Percentiles rank a stretch among this genome's conserved stretches.
Evolutionary conservation across 1,140 invertebrate genomes (phyloP).

Genomic region (Chelonus insularis): DNA sequence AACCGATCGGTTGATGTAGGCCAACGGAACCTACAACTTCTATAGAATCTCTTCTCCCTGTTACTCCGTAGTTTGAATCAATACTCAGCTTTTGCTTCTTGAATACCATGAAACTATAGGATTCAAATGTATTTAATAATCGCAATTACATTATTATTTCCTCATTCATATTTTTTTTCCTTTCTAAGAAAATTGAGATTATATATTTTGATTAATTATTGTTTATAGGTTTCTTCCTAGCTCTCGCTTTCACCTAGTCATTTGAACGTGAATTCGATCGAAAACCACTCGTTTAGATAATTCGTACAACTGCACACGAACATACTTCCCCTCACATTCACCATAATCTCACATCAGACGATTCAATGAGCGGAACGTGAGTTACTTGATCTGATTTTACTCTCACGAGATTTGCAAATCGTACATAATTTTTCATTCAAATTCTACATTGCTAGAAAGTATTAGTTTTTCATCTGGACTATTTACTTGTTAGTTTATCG

Average conservation of each 20-base stretch:
- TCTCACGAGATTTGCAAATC: slow-evolving; percentile 8
- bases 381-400: slow-evolving; percentile 19
- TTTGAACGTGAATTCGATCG: slow-evolving; percentile 1
- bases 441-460: not conserved
- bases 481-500: too few species aligned
- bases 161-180: not conserved
- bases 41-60: slow-evolving; percentile 1
- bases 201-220: slow-evolving; percentile 7
- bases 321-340: slow-evolving; percentile 4
- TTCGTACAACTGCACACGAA: slow-evolving; percentile 5
- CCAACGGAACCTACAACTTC: slow-evolving; percentile 15
- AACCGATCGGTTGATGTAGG: slow-evolving; percentile 18
- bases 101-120: not conserved
- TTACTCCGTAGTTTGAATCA: slow-evolving; percentile 40
- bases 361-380: slow-evolving; percentile 23
- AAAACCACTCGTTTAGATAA: slow-evolving; percentile 9
- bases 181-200: not conserved
- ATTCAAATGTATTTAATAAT: not conserved
- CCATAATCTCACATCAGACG: slow-evolving; percentile 8
- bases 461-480: not conserved
- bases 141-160: too few species aligned
- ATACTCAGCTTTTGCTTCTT: slow-evolving; percentile 38
- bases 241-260: slow-evolving; percentile 5
- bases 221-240: not conserved
- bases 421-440: not conserved